phyloP scores from a whole-genome alignment of 2,113 vertebrate genomes.

The Sinocyclocheilus rhinocerous region DNA sequence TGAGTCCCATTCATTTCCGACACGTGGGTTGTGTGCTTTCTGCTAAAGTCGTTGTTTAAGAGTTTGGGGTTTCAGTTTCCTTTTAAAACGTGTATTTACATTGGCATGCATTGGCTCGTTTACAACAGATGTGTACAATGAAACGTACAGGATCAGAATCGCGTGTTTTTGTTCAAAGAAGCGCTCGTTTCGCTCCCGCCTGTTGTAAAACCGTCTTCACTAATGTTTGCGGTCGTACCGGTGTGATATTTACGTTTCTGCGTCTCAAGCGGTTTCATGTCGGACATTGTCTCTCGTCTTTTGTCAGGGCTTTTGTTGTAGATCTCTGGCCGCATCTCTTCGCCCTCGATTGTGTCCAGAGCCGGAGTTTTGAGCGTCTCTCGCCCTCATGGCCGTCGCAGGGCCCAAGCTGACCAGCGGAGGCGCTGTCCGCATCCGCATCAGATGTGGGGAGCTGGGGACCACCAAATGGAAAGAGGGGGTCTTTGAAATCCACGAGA shows the following conservation, averaged over 20 bases:
- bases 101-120: no score
- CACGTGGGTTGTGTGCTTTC: neutral
- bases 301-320: no score
- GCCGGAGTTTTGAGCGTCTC: conserved; percentile 36
- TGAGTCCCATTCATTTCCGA: neutral
- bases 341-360: neutral
- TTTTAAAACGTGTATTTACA: no score
- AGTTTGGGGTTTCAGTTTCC: no score
- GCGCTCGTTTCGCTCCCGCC: no score
- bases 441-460: conserved; percentile 85
- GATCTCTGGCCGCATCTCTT: conserved; percentile 23
- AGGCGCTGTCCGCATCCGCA: conserved; percentile 78
- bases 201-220: no score
- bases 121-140: no score
- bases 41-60: neutral
- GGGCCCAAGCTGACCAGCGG: conserved; percentile 87
- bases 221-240: neutral
- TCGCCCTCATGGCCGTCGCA: conserved; percentile 67
- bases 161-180: no score
- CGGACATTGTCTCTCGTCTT: neutral
- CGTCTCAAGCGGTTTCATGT: neutral
- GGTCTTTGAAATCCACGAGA: conserved; percentile 93
- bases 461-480: conserved; percentile 96
- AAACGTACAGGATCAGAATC: no score
- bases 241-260: neutral